Conservation (phyloP, 2,113 vertebrate genomes). For the Ciconia stormi region DNA sequence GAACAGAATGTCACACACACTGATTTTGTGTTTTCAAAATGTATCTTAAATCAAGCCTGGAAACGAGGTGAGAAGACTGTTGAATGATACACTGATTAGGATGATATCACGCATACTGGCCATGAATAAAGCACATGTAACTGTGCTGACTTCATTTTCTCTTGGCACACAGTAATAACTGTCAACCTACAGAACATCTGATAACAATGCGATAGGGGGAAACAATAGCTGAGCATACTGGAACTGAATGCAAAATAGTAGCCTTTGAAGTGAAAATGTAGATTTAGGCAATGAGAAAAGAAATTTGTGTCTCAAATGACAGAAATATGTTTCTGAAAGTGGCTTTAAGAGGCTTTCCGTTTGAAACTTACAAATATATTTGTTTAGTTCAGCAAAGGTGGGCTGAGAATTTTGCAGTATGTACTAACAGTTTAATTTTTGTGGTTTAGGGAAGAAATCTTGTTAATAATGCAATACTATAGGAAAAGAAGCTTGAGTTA, state of each 20-base stretch:
- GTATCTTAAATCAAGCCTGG: slow-evolving; percentile 31
- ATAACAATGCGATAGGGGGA: background rate
- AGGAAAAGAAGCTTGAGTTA: background rate
- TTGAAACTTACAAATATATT: background rate
- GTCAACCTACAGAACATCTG: slow-evolving; percentile 27
- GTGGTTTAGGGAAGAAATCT: background rate
- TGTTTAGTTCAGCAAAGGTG: background rate
- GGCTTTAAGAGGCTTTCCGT: background rate
- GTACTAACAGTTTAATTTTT: background rate
- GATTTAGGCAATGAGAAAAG: background rate
- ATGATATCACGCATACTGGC: background rate
- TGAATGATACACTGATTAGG: slow-evolving; percentile 36
- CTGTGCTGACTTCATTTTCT: slow-evolving; percentile 60
- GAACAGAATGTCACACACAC: background rate
- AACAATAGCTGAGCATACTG: background rate
- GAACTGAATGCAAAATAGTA: background rate
- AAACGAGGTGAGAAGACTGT: background rate
- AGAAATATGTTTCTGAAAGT: background rate
- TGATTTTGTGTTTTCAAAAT: slow-evolving; percentile 28
- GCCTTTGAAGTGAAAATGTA: background rate
- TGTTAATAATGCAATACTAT: background rate
- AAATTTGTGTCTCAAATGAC: background rate
- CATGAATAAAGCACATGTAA: background rate
- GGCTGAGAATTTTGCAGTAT: background rate
- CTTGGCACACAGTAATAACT: background rate